Percentiles rank a stretch among this genome's conserved stretches.
phyloP scores from a whole-genome alignment of 2,888 invertebrate species.

The Drosophila formosana region DNA sequence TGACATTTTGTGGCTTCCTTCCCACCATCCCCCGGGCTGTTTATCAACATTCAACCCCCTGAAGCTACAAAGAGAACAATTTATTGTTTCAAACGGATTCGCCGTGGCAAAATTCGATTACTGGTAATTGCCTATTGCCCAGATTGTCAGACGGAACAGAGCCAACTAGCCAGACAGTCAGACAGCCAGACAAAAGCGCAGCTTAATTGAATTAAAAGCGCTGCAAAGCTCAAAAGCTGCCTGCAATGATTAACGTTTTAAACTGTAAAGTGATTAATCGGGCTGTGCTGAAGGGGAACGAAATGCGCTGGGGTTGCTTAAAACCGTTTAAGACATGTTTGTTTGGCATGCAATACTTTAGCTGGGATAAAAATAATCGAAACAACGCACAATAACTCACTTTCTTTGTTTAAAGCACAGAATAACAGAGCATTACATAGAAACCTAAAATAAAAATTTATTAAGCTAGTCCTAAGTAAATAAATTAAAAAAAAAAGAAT shows the following conservation, averaged over 20 bases:
- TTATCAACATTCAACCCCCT: slow-evolving; percentile 33
- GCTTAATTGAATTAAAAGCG: slow-evolving; percentile 74
- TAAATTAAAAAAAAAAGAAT: too few species aligned
- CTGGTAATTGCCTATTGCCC: slow-evolving; percentile 73
- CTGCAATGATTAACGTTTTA: slow-evolving; percentile 59
- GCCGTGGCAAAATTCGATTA: slow-evolving; percentile 70
- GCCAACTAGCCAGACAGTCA: neutral
- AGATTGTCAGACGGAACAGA: slow-evolving; percentile 1
- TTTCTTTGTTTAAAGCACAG: too few species aligned
- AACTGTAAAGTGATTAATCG: slow-evolving; percentile 63
- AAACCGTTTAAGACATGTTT: neutral
- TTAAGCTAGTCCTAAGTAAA: too few species aligned
- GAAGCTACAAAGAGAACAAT: slow-evolving; percentile 47
- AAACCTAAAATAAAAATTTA: too few species aligned
- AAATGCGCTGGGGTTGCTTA: neutral
- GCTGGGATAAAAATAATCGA: too few species aligned
- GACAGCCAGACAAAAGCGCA: slow-evolving; percentile 57
- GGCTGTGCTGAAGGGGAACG: neutral
- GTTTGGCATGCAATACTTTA: too few species aligned
- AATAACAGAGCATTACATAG: too few species aligned
- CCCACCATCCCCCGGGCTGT: neutral
- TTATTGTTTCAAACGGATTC: slow-evolving; percentile 75
- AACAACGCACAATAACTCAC: too few species aligned
- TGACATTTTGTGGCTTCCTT: slow-evolving; percentile 16
- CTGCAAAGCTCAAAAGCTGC: slow-evolving; percentile 59